Evolutionary conservation across 2,113 vertebrate genomes (phyloP), one percentile per base, ranked within the genome.

Genomic region (Prietella phreatophila): DNA sequence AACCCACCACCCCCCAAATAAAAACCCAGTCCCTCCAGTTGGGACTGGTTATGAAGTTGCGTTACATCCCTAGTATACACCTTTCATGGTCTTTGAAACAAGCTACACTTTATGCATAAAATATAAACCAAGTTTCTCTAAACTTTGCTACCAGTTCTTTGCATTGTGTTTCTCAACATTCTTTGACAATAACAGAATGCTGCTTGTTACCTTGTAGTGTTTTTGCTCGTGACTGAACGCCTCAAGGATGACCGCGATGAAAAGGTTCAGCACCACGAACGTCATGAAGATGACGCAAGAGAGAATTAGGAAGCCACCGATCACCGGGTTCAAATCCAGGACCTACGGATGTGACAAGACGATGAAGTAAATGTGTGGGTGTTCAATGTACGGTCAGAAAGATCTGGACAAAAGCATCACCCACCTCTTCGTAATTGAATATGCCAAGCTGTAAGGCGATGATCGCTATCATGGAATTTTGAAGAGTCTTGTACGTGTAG

Each of bases 281-380:
- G 97, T 99, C 97, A 99, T 96, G 88, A 98, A 98, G 90, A 98
- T 91, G 1, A 99, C 98, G 92, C 97, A 99, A 88, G 98, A 98
- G 83, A 97, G 97, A 83, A 99, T 97, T 86, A 99, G 93, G 92
- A 98, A 96, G 27, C 96, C 97, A 63, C 97, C 97, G 22, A 99
- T 94, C 47, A 99, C 61, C 10, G 97, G 97, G 91, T 96, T 98
- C 84, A 96, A 96, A 93, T 97, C 95, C 93, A 99, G 92, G 91
- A 99, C 95, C 97, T 98, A 56, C 84, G 22, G 82, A 76, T 78
- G 60, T 53, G 85, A 30, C 83, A 42, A 36, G 76, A 61, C 55
- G 13, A 27, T 30, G 63, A 58, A 76, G 53, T 30, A 5, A 60
- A 5, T 30, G 5, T 1, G 13, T 5, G 39, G n/a, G 17, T n/a